Base-by-base conservation (phyloP, 2,113 vertebrate genomes). In the Mesocricetus auratus region DNA sequence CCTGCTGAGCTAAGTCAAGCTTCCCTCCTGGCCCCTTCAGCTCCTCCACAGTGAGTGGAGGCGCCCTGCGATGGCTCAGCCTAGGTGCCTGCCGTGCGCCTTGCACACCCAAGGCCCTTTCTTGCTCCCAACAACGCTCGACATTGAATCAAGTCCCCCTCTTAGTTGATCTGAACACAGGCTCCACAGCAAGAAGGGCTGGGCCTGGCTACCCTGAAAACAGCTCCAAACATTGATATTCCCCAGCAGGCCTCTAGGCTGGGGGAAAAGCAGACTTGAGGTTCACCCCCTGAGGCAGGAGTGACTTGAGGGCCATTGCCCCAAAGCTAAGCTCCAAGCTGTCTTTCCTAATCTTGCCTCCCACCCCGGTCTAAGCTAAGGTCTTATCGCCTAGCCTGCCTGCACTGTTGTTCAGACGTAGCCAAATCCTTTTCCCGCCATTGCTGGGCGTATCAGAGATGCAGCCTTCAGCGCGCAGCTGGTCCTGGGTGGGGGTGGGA, bases 271-370 rank as follows among this genome's bases (percentile, higher is more conserved):
- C 21, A 31, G 58, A 13, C n/a, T 74, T 5, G 17, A n/a, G 79
- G 60, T 79, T 33, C 42, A n/a, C 1, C 19, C 3, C 53, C 17
- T 0, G 12, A 50, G 58, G 42, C 16, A 79, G 47, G 56, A 66
- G 62, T 64, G 58, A 36, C 56, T 53, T 17, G 19, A 31, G 0
- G 2, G 86, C 56, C 22, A 19, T 15, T 10, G 39, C 16, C 85
- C 58, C 2, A 47, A 90, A 86, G 58, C 96, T 91, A 36, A 77
- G 68, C 58, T 58, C 90, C 58, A 66, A 42, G 94, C 82, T 45
- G 69, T 68, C 33, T n/a, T 71, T 60, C 83, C 79, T 98, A 96
- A 98, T 97, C 97, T 96, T 5, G 1, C 69, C 86, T 85, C n/a
- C 78, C 89, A 45, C 56, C 29, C 73, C 3, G 56, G 36, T 69